A percentile compares a stretch with the other conserved stretches of the same genome.
phyloP scores from a whole-genome alignment of 2,113 vertebrate species.

The Mirza zaza region DNA sequence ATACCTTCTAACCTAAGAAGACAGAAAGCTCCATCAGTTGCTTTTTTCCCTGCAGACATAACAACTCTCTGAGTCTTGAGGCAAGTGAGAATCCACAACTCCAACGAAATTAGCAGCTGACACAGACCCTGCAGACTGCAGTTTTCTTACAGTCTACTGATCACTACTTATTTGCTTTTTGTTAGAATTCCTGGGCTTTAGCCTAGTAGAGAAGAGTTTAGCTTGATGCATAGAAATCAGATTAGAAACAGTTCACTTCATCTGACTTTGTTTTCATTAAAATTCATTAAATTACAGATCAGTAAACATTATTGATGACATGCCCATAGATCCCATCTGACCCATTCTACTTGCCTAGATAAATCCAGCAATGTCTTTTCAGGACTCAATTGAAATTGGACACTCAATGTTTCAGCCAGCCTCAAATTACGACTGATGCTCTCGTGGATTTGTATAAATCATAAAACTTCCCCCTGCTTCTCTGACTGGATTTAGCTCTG shows the following conservation, averaged over 20 bases:
- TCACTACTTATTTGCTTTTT: slow-evolving; percentile 74
- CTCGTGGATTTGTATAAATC: slow-evolving; percentile 52
- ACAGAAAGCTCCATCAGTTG: background rate
- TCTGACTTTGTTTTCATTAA: slow-evolving; percentile 80
- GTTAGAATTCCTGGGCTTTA: slow-evolving; percentile 72
- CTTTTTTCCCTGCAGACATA: slow-evolving; percentile 27
- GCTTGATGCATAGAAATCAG: slow-evolving; percentile 73
- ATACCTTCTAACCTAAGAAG: slow-evolving; percentile 22
- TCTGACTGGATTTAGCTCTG: slow-evolving; percentile 54
- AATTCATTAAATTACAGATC: slow-evolving; percentile 80
- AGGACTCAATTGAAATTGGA: slow-evolving; percentile 59
- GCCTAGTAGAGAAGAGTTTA: slow-evolving; percentile 69
- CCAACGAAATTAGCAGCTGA: slow-evolving; percentile 52
- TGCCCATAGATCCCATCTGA: slow-evolving; percentile 51
- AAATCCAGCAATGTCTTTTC: slow-evolving; percentile 55
- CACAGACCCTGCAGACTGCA: background rate
- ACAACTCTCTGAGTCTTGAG: background rate
- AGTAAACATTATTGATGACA: slow-evolving; percentile 65
- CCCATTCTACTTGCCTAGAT: slow-evolving; percentile 18
- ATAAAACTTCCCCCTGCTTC: slow-evolving; percentile 3
- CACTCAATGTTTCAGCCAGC: slow-evolving; percentile 54
- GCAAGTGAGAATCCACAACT: slow-evolving; percentile 13
- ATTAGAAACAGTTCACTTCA: slow-evolving; percentile 80
- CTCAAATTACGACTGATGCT: slow-evolving; percentile 55
- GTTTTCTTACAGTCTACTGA: slow-evolving; percentile 71